These are phyloP conservation scores for Megalops atlanticus DNA, from an alignment of 2,113 vertebrate genomes.

Conservation along the genomic window DNA sequence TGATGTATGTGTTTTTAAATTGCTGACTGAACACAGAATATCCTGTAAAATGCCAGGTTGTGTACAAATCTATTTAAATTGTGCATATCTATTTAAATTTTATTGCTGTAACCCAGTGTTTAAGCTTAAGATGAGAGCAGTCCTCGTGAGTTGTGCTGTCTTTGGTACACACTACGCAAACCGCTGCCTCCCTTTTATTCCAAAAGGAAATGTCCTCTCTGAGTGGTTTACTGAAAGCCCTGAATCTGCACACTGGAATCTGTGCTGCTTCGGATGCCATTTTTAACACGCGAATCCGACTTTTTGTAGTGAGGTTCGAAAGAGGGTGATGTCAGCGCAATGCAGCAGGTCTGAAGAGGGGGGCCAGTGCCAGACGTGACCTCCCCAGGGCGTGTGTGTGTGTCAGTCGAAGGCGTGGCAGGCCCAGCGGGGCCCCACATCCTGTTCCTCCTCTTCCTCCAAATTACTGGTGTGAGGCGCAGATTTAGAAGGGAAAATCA, in stretches of 20 bases:
- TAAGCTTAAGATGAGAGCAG: slow-evolving; percentile 12
- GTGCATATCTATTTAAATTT: slow-evolving; percentile 31
- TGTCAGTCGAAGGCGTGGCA: no score
- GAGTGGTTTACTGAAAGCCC: no score
- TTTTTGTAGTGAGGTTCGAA: no score
- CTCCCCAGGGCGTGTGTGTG: no score
- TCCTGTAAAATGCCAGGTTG: slow-evolving; percentile 50
- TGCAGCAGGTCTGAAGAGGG: neutral
- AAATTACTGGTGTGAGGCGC: slow-evolving; percentile 54
- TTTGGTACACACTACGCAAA: neutral
- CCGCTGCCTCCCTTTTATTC: neutral
- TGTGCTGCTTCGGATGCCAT: neutral
- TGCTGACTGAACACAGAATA: slow-evolving; percentile 52
- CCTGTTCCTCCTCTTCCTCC: slow-evolving; percentile 36
- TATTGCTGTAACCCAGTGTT: slow-evolving; percentile 3
- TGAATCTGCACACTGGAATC: neutral
- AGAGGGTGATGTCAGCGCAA: neutral
- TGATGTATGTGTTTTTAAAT: slow-evolving; percentile 47
- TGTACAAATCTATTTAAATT: slow-evolving; percentile 53
- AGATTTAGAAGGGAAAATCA: slow-evolving; percentile 48
- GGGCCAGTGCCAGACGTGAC: neutral
- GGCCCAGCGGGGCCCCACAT: slow-evolving; percentile 11
- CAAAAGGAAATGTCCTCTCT: no score
- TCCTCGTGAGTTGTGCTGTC: neutral
- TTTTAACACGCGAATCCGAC: neutral